phyloP scores from a whole-genome alignment of 2,888 invertebrate species.

The Tricholauxania praeusta region DNA sequence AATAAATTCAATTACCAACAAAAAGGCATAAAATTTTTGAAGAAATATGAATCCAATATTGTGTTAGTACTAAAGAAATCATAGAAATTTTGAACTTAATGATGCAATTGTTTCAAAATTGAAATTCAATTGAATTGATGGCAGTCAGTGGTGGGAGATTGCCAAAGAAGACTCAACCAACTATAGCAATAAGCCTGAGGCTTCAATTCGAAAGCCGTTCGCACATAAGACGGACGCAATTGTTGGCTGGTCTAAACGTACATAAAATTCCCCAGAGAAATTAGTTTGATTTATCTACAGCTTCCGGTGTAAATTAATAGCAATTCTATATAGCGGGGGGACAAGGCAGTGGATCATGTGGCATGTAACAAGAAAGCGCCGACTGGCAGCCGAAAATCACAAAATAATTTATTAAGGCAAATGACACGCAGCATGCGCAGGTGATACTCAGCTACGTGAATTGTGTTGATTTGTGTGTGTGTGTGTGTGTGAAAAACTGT shows the following conservation, averaged over 20 bases:
- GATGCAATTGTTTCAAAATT: conserved; percentile 34
- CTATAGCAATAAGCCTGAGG: too few relatives aligned
- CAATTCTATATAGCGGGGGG: conserved; percentile 8
- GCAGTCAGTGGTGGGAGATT: too few relatives aligned
- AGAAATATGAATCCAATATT: not conserved
- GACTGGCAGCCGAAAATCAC: too few relatives aligned
- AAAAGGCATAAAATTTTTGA: not conserved
- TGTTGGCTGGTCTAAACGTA: conserved; percentile 5
- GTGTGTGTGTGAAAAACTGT: too few relatives aligned
- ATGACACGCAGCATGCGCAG: too few relatives aligned
- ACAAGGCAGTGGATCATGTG: not conserved
- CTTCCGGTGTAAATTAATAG: conserved; percentile 46
- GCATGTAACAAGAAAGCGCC: not conserved
- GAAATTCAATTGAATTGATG: conserved; percentile 30
- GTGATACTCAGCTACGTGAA: too few relatives aligned
- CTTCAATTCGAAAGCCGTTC: too few relatives aligned
- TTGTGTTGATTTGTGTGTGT: too few relatives aligned
- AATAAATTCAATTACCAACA: not conserved
- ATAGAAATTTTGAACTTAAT: conserved; percentile 14
- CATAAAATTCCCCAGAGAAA: conserved; percentile 48
- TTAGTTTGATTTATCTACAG: conserved; percentile 52
- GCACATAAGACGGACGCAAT: too few relatives aligned
- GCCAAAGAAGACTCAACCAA: too few relatives aligned
- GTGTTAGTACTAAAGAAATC: not conserved
- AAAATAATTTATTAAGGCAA: too few relatives aligned